phyloP scores from a whole-genome alignment of 2,113 vertebrate species.

The Petrocephalus microphthalmus region DNA sequence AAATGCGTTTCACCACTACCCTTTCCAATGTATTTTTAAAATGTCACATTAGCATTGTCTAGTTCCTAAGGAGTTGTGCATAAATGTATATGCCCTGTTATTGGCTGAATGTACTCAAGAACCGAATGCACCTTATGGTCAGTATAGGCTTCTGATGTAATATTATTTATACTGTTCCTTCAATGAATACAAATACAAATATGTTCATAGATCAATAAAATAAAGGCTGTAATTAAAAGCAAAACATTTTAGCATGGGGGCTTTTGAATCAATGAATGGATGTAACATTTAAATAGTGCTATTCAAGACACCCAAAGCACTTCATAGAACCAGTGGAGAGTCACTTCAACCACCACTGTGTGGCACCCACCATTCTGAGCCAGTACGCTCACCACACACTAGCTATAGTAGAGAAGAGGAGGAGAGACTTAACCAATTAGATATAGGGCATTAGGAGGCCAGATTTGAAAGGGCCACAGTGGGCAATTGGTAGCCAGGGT shows the following conservation, averaged over 20 bases:
- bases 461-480: neutral
- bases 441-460: neutral
- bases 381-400: neutral
- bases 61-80: neutral
- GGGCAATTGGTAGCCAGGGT: neutral
- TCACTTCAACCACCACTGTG: neutral
- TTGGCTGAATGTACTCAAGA: neutral
- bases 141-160: neutral
- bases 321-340: neutral
- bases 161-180: neutral
- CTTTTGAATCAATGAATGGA: neutral
- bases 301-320: neutral
- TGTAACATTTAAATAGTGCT: neutral
- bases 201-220: neutral
- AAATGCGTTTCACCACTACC: neutral
- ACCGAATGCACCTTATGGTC: neutral
- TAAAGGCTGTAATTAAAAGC: neutral
- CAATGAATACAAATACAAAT: neutral
- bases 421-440: neutral
- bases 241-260: neutral
- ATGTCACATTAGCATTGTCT: slow-evolving; percentile 1
- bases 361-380: neutral
- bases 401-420: neutral
- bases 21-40: slow-evolving; percentile 7
- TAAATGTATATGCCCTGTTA: neutral